phyloP scores from a whole-genome alignment of 2,797 vertebrate genomes.

The Acanthopagrus latus region DNA sequence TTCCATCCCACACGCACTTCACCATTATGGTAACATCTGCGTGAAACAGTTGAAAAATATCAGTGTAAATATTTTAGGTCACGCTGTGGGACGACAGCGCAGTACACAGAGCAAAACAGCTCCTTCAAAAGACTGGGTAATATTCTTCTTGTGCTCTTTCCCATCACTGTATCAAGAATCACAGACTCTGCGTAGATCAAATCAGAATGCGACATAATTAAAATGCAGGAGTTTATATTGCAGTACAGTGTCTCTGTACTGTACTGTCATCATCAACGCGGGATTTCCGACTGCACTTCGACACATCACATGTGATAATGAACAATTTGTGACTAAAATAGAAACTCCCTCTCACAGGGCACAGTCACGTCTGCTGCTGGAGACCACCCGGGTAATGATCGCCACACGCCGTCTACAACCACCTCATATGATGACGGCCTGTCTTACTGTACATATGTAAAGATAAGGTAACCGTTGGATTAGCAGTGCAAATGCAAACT shows the following conservation, averaged over 20 bases:
- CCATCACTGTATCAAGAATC: conserved; percentile 15
- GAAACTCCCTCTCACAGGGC: conserved; percentile 47
- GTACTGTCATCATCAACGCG: conserved; percentile 52
- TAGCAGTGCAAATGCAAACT: conserved; percentile 69
- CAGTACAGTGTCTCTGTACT: conserved; percentile 46
- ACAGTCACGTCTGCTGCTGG: conserved; percentile 36
- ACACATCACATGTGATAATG: conserved; percentile 64
- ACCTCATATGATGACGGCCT: conserved; percentile 20
- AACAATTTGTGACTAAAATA: conserved; percentile 62
- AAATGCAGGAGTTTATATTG: conserved; percentile 46
- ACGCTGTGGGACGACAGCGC: conserved; percentile 40
- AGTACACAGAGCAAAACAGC: conserved; percentile 24
- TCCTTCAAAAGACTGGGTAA: conserved; percentile 16
- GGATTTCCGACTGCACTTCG: conserved; percentile 47
- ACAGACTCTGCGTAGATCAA: conserved; percentile 33
- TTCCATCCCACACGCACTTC: conserved; percentile 3
- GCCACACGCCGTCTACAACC: conserved; percentile 44
- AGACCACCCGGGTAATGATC: conserved; percentile 42
- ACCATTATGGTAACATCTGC: conserved; percentile 25
- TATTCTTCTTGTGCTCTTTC: conserved; percentile 64
- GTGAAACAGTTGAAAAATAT: conserved; percentile 38
- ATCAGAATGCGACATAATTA: conserved; percentile 40
- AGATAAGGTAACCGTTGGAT: conserved; percentile 52
- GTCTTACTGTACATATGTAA: conserved; percentile 52
- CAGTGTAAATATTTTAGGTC: conserved; percentile 37